Percentiles rank a stretch among this genome's conserved stretches.
Conservation (phyloP, 2,888 invertebrate species). For the Capitulum mitella region DNA sequence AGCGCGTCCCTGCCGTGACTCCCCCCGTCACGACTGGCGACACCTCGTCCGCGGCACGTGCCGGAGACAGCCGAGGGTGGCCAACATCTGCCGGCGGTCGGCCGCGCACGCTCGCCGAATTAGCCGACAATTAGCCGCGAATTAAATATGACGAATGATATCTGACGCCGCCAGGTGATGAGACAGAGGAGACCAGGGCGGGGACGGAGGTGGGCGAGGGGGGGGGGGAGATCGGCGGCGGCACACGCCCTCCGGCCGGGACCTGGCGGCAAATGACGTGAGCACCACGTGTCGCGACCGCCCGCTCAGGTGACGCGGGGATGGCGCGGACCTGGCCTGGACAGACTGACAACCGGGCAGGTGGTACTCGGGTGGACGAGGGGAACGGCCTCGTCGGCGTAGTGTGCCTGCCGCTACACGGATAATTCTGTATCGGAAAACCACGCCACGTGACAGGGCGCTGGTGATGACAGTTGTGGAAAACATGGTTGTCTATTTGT, state of each 20-base stretch:
- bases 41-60: neutral
- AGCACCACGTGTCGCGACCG: neutral
- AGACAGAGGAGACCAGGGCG: neutral
- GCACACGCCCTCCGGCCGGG: neutral
- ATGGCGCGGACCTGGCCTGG: no score
- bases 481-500: no score
- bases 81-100: neutral
- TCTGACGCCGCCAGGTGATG: neutral
- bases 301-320: neutral
- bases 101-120: neutral
- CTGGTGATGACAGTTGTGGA: no score
- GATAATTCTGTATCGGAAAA: no score
- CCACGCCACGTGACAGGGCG: no score
- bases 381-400: no score
- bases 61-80: neutral
- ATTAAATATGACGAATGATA: conserved; percentile 21
- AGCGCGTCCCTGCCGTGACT: no score
- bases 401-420: no score
- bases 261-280: neutral
- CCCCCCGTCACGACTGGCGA: no score
- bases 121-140: neutral
- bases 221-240: neutral
- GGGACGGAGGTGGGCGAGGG: neutral
- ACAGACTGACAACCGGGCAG: no score
- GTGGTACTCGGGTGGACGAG: no score